Base-by-base conservation (phyloP, 2,797 vertebrate species). In the Tokudaia muenninki region DNA sequence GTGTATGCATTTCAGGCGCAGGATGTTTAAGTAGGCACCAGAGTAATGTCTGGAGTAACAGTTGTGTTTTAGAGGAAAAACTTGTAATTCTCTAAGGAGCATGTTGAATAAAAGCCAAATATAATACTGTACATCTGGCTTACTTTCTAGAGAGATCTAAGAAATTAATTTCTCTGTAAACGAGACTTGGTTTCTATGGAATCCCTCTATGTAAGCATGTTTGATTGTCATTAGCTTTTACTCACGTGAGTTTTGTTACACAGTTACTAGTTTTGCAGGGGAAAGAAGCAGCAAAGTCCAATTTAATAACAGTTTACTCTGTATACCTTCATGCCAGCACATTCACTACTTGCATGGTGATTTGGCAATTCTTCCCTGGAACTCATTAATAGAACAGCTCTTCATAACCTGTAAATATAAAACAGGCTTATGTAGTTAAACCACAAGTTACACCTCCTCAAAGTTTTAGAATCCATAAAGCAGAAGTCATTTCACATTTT, bases 81-180 rank as follows among this genome's bases (percentile, higher is more conserved):
- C 88, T 90, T 93, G 65, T 83, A 98, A 50, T 61, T 97, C 79
- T 97, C 77, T 19, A 47, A 96, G 26, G 26, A 96, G 74, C 67
- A 82, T 92, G 31, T 90, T 97, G 96, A 94, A 52, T 97, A 93
- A 91, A 96, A 97, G 74, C 72, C n/a, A 97, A 95, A 95, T 52
- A 83, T 96, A 97, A 97, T 96, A 97, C 97, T 89, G 95, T 67
- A 92, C 87, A 75, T 78, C 50, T 97, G 92, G 94, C 81, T 97
- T 93, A 47, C 92, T 96, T 97, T 96, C 87, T 95, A 97, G 92
- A 93, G 96, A 94, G 65, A 98, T 74, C n/a, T 86, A 59, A 86
- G 93, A 97, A 97, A 97, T 96, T 97, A 93, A 97, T 95, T 98
- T 98, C 82, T 96, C 78, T 94, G 90, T 72, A 90, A 94, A 57